Evolutionary conservation across 1,140 invertebrate species (phyloP), one percentile per base, ranked within the genome.

Genomic region (Onthophagus taurus): DNA sequence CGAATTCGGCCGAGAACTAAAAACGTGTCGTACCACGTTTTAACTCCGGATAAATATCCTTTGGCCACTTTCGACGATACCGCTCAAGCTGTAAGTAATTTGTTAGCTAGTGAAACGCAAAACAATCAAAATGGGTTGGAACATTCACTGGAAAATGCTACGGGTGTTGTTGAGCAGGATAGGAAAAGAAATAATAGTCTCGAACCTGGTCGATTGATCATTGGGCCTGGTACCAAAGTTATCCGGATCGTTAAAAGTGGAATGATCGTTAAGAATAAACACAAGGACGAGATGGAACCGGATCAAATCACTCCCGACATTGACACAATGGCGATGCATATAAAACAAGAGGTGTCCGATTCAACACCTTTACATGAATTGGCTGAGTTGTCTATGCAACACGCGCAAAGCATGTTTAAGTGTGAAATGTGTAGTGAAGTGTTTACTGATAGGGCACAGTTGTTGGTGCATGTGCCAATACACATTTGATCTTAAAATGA

Each of bases 371-470:
- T 75, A 1, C 69, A 74, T 33, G 72, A 75, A 45, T 41, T 65
- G 23, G 63, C 63, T 3, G 63, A 65, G 47, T 48, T 63, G 11
- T 63, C 63, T 0, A 63, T 65, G 61, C 60, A 63, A 43, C 61
- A 65, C 44, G 55, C 63, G 7, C 55, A 61, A 44, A 61, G 53
- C 6, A 59, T 69, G 14, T 77, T 70, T 54, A 80, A 77, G 36
- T 88, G 85, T 58, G 81, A 85, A 59, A 85, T 88, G 79, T 87
- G 85, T 58, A 74, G 77, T n/a, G 73, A 76, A 44, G 73, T 79
- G 35, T 88, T 88, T 61, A 67, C 74, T 1, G 77, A 80, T 48
- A 74, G 82, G 29, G 76, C 78, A 26, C 79, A 84, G 46, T 65
- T 87, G 8, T 62, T 86, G 30, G 70, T 80, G 2, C 85, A 87